A percentile compares a stretch with the other conserved stretches of the same genome.
phyloP scores from a whole-genome alignment of 2,888 invertebrate genomes.

The Caenorhabditis angaria region DNA sequence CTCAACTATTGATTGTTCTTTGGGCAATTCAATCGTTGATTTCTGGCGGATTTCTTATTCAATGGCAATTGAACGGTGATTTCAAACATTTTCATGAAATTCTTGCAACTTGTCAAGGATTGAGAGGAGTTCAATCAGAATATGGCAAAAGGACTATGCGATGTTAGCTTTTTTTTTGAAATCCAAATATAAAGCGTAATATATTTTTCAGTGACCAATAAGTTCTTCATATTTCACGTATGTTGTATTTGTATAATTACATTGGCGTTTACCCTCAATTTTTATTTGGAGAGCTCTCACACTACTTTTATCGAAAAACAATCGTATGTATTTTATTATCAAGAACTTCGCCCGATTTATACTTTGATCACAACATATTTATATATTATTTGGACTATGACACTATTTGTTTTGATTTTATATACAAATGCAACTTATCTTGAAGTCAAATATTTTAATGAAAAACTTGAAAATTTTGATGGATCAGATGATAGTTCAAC shows the following conservation, averaged over 20 bases:
- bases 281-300: slow-evolving; percentile 40
- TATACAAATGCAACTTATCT: slow-evolving; percentile 50
- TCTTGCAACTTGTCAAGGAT: slow-evolving; percentile 33
- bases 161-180: neutral
- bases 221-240: slow-evolving; percentile 30
- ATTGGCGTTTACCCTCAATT: slow-evolving; percentile 37
- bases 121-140: slow-evolving; percentile 22
- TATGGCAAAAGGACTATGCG: slow-evolving; percentile 19
- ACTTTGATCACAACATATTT: slow-evolving; percentile 43
- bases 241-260: slow-evolving; percentile 33
- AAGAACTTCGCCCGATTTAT: slow-evolving; percentile 33
- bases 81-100: slow-evolving; percentile 31
- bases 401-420: slow-evolving; percentile 45
- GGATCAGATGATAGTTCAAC: slow-evolving; percentile 26
- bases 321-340: slow-evolving; percentile 44
- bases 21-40: slow-evolving; percentile 50
- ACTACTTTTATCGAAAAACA: slow-evolving; percentile 42
- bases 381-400: slow-evolving; percentile 50
- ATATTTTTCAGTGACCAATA: slow-evolving; percentile 27
- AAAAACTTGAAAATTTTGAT: slow-evolving; percentile 42
- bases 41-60: slow-evolving; percentile 43
- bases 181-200: neutral
- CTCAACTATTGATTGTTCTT: slow-evolving; percentile 44
- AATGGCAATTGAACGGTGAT: slow-evolving; percentile 52
- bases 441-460: slow-evolving; percentile 51